Evolutionary conservation across 1,140 invertebrate genomes (phyloP), one percentile per base, ranked within the genome.

Genomic region (Aphelinus certus): DNA sequence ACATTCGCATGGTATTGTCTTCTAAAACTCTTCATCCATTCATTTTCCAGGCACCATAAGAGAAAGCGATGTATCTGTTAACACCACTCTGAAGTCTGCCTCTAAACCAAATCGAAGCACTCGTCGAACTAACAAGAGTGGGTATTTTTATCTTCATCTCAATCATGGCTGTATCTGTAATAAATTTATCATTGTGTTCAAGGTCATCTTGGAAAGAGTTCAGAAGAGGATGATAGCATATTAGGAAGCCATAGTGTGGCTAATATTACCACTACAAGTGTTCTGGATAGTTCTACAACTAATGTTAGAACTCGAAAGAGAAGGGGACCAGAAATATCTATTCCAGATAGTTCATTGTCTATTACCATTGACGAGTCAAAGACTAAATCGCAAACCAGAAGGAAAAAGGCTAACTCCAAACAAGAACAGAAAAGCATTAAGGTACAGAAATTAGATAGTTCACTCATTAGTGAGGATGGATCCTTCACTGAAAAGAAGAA

Each of bases 401-500:
- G 64, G 45, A 63, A 48, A 2, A 57, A 51, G 46, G 26, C n/a
- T 46, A 1, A 46, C 67, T 47, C 45, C 3, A 7, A 71, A 26
- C 42, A 63, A 63, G 42, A 63, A 47, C 9, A 6, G 51, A 4
- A 64, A 64, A 69, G 46, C 3, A 66, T 45, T 42, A 75, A 70
- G 42, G 51, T 61, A 53, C 2, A 53, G 62, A 69, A 43, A 46
- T 45, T 47, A 49, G 63, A 75, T 47, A 53, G 56, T 74, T 72
- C 60, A 49, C 58, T 73, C 9, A 56, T 73, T 1, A 73, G 60
- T 26, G 70, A 73, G 7, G 65, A 75, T 69, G 77, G 73, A 55
- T 72, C 68, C 57, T 56, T 9, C 43, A 61, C 58, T 53, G 45
- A 6, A 49, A 71, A 70, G 47, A 71, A 26, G 2, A 2, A 63